These are phyloP conservation scores for Ericerus pela DNA, from an alignment of 1,140 invertebrate genomes.

Conservation along the genomic window DNA sequence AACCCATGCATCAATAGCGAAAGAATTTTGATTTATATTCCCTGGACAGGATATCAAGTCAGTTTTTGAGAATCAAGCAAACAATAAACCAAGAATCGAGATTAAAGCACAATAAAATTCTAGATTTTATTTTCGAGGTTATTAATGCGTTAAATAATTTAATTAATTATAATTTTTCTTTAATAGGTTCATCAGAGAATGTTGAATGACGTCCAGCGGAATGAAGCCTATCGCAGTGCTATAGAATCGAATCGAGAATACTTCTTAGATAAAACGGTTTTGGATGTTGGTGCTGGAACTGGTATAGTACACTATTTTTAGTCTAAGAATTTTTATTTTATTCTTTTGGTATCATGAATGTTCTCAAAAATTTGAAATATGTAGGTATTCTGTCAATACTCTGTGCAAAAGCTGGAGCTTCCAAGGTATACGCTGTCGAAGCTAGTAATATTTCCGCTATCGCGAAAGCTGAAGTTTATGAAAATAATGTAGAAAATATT, in stretches of 20 bases:
- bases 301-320: slow-evolving; percentile 23
- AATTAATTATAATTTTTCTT: no score
- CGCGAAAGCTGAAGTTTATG: slow-evolving; percentile 61
- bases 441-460: slow-evolving; percentile 71
- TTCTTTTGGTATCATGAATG: slow-evolving; percentile 13
- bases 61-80: no score
- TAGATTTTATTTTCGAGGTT: no score
- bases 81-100: no score
- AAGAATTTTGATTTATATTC: no score
- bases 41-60: no score
- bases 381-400: slow-evolving; percentile 88
- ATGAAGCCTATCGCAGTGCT: slow-evolving; percentile 82
- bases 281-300: slow-evolving; percentile 87
- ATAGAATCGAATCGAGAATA: slow-evolving; percentile 61
- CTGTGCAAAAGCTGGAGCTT: slow-evolving; percentile 81
- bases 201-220: slow-evolving; percentile 72
- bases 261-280: slow-evolving; percentile 62
- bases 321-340: slow-evolving; percentile 12
- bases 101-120: no score
- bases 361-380: slow-evolving; percentile 19
- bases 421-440: slow-evolving; percentile 81
- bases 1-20: no score
- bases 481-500: slow-evolving; percentile 46
- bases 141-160: no score
- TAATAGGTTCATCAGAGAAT: slow-evolving; percentile 57